phyloP scores from a whole-genome alignment of 2,797 vertebrate species.

The Limnodromus scolopaceus region DNA sequence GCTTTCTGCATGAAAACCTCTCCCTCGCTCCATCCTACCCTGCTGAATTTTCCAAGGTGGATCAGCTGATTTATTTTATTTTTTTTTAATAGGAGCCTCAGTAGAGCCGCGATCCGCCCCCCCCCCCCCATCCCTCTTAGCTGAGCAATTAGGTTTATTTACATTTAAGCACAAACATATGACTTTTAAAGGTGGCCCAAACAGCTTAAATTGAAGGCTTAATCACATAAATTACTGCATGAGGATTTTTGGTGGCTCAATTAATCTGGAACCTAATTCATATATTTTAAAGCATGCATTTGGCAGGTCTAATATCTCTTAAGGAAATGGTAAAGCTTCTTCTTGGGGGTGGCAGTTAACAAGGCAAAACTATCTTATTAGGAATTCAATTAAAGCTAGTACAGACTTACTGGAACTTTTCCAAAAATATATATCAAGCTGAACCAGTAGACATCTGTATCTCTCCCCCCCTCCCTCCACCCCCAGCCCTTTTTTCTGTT shows the following conservation, averaged over 20 bases:
- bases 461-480: not conserved
- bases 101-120: accelerated
- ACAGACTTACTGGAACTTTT: not conserved
- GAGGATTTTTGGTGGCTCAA: not conserved
- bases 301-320: not conserved
- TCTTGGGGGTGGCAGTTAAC: not conserved
- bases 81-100: not conserved
- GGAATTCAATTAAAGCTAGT: not conserved
- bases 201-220: not conserved
- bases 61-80: not conserved
- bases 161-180: not conserved
- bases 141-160: not conserved
- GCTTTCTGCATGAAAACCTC: not conserved
- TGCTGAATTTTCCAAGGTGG: not conserved
- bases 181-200: not conserved
- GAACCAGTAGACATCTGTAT: not conserved
- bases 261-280: not conserved
- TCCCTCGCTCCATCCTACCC: not conserved
- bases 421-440: not conserved
- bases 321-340: not conserved
- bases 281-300: not conserved
- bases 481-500: not conserved
- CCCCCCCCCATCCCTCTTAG: not conserved
- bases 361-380: constrained; percentile 10
- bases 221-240: not conserved